phyloP scores from a whole-genome alignment of 1,140 invertebrate species.

The Hesperophylax magnus region DNA sequence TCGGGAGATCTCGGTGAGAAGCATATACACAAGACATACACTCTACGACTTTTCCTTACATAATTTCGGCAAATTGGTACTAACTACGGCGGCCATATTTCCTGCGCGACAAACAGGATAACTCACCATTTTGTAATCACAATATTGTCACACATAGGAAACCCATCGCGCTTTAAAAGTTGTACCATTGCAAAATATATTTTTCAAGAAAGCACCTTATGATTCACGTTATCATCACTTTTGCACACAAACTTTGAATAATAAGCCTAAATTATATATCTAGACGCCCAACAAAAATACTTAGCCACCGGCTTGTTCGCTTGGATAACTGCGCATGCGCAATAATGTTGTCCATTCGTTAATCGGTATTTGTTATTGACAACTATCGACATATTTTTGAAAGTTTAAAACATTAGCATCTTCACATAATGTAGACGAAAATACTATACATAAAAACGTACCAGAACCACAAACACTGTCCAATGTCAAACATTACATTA shows the following conservation, averaged over 20 bases:
- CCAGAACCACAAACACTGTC: too few species aligned
- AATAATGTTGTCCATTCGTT: not conserved
- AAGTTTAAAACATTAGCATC: too few species aligned
- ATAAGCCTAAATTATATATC: slow-evolving; percentile 34
- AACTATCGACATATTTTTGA: too few species aligned
- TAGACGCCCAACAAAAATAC: slow-evolving; percentile 38
- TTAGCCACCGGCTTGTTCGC: slow-evolving; percentile 19
- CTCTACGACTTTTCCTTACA: slow-evolving; percentile 41
- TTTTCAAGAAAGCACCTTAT: slow-evolving; percentile 36
- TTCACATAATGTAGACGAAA: too few species aligned
- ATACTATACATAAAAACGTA: too few species aligned
- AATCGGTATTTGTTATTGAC: not conserved
- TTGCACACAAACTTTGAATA: slow-evolving; percentile 29
- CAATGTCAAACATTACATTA: too few species aligned
- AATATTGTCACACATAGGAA: slow-evolving; percentile 50
- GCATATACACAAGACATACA: not conserved
- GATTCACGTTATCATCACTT: slow-evolving; percentile 45
- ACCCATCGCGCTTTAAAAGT: slow-evolving; percentile 49
- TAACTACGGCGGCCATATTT: slow-evolving; percentile 49
- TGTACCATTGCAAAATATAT: slow-evolving; percentile 46
- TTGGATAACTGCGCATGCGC: slow-evolving; percentile 39
- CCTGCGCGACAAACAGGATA: slow-evolving; percentile 43
- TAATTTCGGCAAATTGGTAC: slow-evolving; percentile 45
- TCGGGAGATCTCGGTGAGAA: not conserved
- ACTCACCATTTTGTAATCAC: slow-evolving; percentile 54